phyloP scores from a whole-genome alignment of 1,140 invertebrate genomes.

The Aphelenchoides fujianensis region DNA sequence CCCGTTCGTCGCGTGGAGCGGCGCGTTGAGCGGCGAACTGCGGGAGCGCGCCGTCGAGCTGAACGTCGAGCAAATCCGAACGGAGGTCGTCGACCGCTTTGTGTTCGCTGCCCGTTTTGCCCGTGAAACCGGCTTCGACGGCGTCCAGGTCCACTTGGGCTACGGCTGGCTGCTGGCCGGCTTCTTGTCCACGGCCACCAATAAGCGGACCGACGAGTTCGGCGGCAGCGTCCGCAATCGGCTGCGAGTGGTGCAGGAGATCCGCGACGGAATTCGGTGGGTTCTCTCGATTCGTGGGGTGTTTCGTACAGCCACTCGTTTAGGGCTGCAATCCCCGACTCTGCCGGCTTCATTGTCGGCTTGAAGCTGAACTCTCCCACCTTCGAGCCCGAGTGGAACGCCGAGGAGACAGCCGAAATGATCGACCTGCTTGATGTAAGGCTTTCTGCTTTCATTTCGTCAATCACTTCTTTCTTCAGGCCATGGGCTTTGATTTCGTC shows the following conservation, averaged over 20 bases:
- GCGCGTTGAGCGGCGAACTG: conserved; percentile 16
- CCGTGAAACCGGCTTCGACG: conserved; percentile 47
- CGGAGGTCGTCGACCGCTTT: conserved; percentile 48
- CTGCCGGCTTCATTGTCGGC: conserved; percentile 43
- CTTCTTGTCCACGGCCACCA: conserved; percentile 50
- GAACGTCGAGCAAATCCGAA: conserved; percentile 44
- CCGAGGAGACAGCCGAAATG: conserved; percentile 6
- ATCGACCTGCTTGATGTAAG: neutral
- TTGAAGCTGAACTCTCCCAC: conserved; percentile 49
- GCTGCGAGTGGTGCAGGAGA: conserved; percentile 43
- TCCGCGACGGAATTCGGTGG: conserved; percentile 47
- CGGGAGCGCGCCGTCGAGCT: conserved; percentile 41
- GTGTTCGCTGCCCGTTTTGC: conserved; percentile 42
- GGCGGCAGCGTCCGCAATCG: conserved; percentile 50
- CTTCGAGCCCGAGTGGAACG: conserved; percentile 45
- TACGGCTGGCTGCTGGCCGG: conserved; percentile 53
- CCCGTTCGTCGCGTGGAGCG: conserved; percentile 40
- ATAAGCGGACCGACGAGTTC: conserved; percentile 52
- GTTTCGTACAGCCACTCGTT: too few species aligned
- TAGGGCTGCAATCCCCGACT: conserved; percentile 19
- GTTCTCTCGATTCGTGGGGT: too few species aligned
- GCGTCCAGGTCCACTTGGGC: conserved; percentile 50
- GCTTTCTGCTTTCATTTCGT: neutral
- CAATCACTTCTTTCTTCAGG: conserved; percentile 3
- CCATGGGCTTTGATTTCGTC: conserved; percentile 42